These are phyloP conservation scores for Micropterix aruncella DNA, from an alignment of 2,888 invertebrate species.

Conservation along the genomic window DNA sequence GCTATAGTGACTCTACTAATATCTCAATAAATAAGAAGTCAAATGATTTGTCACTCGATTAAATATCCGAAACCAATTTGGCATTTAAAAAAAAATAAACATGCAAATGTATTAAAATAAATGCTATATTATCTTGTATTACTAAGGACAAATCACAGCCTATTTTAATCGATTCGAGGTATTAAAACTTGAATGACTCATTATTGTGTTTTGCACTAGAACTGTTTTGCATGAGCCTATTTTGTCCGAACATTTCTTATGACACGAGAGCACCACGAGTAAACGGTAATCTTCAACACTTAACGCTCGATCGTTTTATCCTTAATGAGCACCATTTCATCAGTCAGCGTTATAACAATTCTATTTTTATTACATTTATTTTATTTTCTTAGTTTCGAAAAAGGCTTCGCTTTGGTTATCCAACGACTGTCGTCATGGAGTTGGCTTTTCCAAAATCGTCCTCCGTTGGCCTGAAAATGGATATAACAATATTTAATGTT, in stretches of 20 bases:
- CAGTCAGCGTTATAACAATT: not conserved
- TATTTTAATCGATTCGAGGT: conserved; percentile 24
- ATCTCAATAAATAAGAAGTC: not conserved
- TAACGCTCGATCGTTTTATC: no score
- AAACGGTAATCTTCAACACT: not conserved
- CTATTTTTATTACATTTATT: no score
- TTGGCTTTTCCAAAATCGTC: conserved; percentile 9
- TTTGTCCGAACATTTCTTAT: conserved; percentile 1
- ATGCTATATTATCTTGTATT: not conserved
- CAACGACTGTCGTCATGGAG: conserved; percentile 10
- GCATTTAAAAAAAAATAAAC: not conserved
- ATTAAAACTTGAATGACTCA: conserved; percentile 8
- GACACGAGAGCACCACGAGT: conserved; percentile 1
- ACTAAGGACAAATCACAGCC: conserved; percentile 38
- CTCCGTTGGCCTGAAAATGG: conserved; percentile 10
- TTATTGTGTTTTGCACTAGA: not conserved
- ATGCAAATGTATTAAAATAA: not conserved
- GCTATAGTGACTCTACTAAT: not conserved
- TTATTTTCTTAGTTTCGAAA: no score
- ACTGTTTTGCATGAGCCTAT: conserved; percentile 1
- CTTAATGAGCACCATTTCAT: not conserved
- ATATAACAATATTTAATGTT: no score
- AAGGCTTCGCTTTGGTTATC: conserved; percentile 7
- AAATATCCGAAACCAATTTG: not conserved
- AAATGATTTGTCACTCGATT: no score